phyloP scores from a whole-genome alignment of 2,797 vertebrate species.

The Varecia variegata region DNA sequence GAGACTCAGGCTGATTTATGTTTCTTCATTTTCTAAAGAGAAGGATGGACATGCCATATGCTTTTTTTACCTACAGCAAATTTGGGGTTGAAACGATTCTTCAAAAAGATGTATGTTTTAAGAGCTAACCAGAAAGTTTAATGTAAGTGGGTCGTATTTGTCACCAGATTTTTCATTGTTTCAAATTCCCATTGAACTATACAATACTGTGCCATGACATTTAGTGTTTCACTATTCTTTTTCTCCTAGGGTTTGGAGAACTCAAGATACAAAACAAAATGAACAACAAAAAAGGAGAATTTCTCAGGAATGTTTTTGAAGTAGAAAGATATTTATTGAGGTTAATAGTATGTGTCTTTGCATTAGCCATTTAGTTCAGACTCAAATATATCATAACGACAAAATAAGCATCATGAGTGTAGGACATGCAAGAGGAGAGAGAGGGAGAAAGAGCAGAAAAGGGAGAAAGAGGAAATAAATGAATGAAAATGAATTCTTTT shows the following conservation, averaged over 20 bases:
- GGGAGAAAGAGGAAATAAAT: not conserved
- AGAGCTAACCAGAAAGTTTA: not conserved
- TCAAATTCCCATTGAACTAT: not conserved
- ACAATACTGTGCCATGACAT: not conserved
- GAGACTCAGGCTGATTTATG: not conserved
- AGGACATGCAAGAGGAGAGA: not conserved
- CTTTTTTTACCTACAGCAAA: not conserved
- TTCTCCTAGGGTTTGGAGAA: not conserved
- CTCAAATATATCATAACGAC: not conserved
- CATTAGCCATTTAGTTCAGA: not conserved
- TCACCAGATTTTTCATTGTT: not conserved
- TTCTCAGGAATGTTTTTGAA: not conserved
- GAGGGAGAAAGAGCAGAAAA: not conserved
- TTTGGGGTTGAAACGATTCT: constrained; percentile 26
- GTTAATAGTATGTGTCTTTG: not conserved
- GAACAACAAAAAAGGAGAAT: not conserved
- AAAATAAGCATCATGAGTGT: not conserved
- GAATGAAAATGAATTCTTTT: not conserved
- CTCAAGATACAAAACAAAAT: not conserved
- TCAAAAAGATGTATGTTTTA: constrained; percentile 24
- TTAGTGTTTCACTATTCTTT: not conserved
- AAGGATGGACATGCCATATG: not conserved
- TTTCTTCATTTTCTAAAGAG: constrained; percentile 56
- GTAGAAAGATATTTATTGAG: not conserved
- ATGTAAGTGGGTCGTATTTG: not conserved